Conservation (phyloP, 92 coral and sea anemone species). For the Porites cylindrica region DNA sequence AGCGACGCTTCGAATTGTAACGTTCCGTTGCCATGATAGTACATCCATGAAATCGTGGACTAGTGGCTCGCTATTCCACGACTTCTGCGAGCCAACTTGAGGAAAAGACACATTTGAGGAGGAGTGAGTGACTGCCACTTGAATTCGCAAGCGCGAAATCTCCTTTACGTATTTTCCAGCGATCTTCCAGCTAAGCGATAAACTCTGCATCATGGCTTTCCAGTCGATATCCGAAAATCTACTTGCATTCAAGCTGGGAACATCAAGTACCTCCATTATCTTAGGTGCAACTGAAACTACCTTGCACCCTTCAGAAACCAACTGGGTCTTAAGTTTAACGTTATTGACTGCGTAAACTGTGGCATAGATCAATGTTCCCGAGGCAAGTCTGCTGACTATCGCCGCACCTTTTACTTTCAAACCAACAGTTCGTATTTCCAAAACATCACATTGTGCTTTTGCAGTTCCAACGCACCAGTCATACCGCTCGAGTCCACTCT, state of each 20-base stretch:
- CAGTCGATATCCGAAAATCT: constrained; percentile 84
- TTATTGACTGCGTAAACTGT: constrained; percentile 76
- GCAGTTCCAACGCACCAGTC: constrained; percentile 91
- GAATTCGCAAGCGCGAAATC: constrained; percentile 84
- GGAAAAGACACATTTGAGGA: constrained; percentile 71
- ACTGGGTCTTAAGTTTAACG: constrained; percentile 74
- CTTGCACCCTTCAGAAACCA: constrained; percentile 57
- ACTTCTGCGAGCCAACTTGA: constrained; percentile 33
- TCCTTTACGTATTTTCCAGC: constrained; percentile 66
- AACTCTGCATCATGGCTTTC: constrained; percentile 79
- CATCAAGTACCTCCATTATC: constrained; percentile 69
- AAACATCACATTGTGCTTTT: constrained; percentile 75
- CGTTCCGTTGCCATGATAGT: constrained; percentile 67
- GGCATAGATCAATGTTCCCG: constrained; percentile 82
- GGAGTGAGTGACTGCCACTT: constrained; percentile 83
- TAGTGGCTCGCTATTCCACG: constrained; percentile 93
- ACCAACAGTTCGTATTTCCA: constrained; percentile 56
- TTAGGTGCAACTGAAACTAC: constrained; percentile 77
- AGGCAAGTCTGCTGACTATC: constrained; percentile 46
- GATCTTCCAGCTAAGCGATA: constrained; percentile 83
- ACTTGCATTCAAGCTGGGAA: constrained; percentile 46
- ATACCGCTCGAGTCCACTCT: constrained; percentile 73
- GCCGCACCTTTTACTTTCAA: constrained; percentile 60
- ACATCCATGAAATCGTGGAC: constrained; percentile 80
- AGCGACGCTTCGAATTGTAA: constrained; percentile 70